Conservation (phyloP, 2,888 invertebrate species). For the Dasypogon diadema region DNA sequence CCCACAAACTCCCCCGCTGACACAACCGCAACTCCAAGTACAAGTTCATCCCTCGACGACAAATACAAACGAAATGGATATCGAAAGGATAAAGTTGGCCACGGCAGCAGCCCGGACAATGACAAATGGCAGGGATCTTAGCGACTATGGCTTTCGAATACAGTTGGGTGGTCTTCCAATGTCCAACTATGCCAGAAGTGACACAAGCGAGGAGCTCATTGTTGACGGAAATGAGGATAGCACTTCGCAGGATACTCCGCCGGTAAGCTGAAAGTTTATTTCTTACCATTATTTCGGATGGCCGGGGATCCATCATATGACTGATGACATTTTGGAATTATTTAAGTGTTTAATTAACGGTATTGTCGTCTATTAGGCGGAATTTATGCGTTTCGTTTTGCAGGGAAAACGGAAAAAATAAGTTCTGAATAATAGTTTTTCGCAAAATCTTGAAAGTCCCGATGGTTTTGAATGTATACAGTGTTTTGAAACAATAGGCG, state of each 20-base stretch:
- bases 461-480: too few relatives aligned
- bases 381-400: too few relatives aligned
- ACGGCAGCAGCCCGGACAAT: conserved; percentile 62
- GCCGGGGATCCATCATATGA: too few relatives aligned
- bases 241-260: conserved; percentile 67
- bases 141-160: conserved; percentile 69
- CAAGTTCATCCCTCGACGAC: conserved; percentile 42
- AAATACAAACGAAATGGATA: conserved; percentile 63
- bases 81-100: conserved; percentile 68
- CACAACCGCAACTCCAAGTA: conserved; percentile 55
- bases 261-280: conserved; percentile 63
- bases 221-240: conserved; percentile 69
- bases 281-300: neutral
- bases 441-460: too few relatives aligned
- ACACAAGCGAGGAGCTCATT: conserved; percentile 69
- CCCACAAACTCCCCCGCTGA: conserved; percentile 47
- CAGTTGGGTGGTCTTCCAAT: conserved; percentile 68
- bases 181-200: conserved; percentile 67
- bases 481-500: too few relatives aligned
- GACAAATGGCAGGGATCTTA: conserved; percentile 62
- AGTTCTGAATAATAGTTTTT: too few relatives aligned
- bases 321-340: too few relatives aligned
- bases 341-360: too few relatives aligned
- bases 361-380: too few relatives aligned
- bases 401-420: too few relatives aligned